Evolutionary conservation across 64 coral and sea anemone genomes (phyloP), one percentile per base, ranked within the genome.

Genomic region (Montipora sp.): DNA sequence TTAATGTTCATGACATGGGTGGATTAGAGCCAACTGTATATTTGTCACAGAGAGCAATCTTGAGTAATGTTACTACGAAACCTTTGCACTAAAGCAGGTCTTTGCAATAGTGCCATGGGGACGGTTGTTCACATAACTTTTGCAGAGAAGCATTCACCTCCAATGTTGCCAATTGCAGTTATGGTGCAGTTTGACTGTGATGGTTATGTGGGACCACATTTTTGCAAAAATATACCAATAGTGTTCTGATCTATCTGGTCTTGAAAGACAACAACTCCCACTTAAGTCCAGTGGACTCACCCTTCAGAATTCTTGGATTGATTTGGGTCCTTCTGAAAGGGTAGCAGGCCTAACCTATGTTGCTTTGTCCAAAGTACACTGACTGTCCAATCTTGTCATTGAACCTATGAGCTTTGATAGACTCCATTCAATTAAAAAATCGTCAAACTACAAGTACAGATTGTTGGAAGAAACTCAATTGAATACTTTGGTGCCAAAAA

Each of bases 161-260:
- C 78, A 58, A 91, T 91, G 89, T 79, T 91, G 23, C 79, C 67
- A 3, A 83, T 83, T 83, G 78, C 89, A 10, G 53, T 91, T 36
- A 71, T 91, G 22, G 79, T 83, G 75, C 78, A 91, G 15, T 91
- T 83, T 91, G 27, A 83, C 65, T 59, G 74, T 59, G 66, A 36
- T 36, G 0, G 60, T 91, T 91, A 91, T 71, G 59, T 91, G 19
- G 89, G 78, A 18, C 78, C 89, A 19, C 82, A 14, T 72, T 91
- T 91, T 91, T 91, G 51, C 18, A 0, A 91, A 12, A 22, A 89
- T 15, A 79, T n/a, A 0, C 75, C 75, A 89, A 79, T 19, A 79
- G 58, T 78, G 75, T 89, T 7, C 87, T 74, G 89, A 47, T 68
- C 9, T 24, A 24, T 24, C 16, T 3, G 22, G 53, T 44, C 20